Evolutionary conservation across 2,797 vertebrate genomes (phyloP).

Genomic region (Threskiornis aethiopicus): DNA sequence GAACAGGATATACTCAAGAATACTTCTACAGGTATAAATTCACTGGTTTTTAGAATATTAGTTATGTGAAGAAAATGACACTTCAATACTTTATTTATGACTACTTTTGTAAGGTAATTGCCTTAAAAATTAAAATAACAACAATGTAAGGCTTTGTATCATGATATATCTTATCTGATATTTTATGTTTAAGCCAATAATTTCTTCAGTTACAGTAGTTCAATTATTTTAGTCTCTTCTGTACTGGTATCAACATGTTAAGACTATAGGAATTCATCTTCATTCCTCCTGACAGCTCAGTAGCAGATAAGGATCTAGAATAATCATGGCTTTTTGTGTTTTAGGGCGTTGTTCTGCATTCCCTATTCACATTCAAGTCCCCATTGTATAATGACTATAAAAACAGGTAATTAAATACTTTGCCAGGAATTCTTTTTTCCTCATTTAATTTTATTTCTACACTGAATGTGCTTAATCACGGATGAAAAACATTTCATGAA

Average conservation of each 20-base stretch:
- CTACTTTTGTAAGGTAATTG: background rate
- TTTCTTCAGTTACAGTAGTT: background rate
- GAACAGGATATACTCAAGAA: background rate
- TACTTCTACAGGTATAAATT: background rate
- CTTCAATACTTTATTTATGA: background rate
- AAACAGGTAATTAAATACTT: conserved; percentile 31
- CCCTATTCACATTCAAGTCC: background rate
- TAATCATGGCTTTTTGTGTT: background rate
- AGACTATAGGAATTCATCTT: background rate
- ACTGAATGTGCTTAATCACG: conserved; percentile 7
- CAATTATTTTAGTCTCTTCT: background rate
- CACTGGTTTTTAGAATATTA: background rate
- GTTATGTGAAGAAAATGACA: background rate
- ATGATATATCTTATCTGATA: background rate
- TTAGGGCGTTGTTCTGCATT: background rate
- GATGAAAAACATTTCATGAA: background rate
- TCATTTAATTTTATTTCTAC: conserved; percentile 12
- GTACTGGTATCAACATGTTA: background rate
- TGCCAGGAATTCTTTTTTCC: background rate
- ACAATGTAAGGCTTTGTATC: background rate
- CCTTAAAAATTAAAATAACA: background rate
- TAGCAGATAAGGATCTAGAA: background rate
- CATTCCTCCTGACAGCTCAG: background rate
- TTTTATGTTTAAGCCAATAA: background rate
- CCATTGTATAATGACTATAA: background rate